Conservation (phyloP, 1,140 invertebrate species). For the Tetraneura akinire region DNA sequence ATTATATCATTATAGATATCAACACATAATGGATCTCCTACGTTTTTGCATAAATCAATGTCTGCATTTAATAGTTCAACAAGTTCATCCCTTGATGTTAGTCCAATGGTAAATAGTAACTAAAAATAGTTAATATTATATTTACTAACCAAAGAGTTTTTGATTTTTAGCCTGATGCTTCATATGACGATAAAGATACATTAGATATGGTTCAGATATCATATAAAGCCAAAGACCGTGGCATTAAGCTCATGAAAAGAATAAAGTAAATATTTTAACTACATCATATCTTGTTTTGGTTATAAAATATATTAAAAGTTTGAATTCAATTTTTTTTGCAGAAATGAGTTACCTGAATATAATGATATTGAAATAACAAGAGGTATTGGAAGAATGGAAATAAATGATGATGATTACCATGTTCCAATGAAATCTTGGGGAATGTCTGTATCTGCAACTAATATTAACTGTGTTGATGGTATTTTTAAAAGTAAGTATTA, state of each 20-base stretch:
- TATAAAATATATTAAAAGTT: too few species aligned
- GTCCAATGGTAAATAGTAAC: constrained; percentile 20
- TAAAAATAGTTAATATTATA: background rate
- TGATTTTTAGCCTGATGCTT: constrained; percentile 21
- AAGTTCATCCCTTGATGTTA: constrained; percentile 42
- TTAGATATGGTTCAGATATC: constrained; percentile 40
- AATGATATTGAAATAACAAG: constrained; percentile 22
- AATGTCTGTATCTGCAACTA: constrained; percentile 39
- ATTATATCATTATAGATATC: background rate
- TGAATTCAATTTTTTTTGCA: background rate
- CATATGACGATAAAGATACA: constrained; percentile 21
- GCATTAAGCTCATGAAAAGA: constrained; percentile 39
- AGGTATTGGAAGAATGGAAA: constrained; percentile 28
- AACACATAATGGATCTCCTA: constrained; percentile 26
- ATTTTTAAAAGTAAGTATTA: constrained; percentile 32
- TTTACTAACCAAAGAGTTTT: background rate
- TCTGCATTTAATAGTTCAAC: constrained; percentile 44
- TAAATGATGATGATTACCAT: constrained; percentile 19
- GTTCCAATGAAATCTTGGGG: constrained; percentile 44
- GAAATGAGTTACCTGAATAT: constrained; percentile 34
- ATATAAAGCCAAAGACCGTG: constrained; percentile 31
- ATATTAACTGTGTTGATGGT: constrained; percentile 28
- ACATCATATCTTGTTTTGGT: too few species aligned
- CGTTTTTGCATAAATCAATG: constrained; percentile 26
- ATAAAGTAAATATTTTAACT: background rate